Evolutionary conservation across 2,888 invertebrate genomes (phyloP).

Genomic region (Cantharis nigra): DNA sequence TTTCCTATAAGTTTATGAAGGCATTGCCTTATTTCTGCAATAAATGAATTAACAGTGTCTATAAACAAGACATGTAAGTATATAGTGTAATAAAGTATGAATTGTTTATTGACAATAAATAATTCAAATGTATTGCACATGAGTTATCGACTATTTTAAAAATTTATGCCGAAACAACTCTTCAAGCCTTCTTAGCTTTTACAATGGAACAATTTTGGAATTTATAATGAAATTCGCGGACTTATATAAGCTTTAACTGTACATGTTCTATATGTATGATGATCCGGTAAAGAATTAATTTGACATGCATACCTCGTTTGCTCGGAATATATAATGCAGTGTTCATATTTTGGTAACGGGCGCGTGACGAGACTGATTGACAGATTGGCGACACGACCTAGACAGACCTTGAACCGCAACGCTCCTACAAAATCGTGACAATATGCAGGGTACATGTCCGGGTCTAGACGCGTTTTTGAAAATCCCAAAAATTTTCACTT

Average conservation of each 20-base stretch:
- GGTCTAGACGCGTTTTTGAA: conserved; percentile 22
- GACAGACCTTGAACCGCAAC: conserved; percentile 40
- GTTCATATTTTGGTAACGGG: conserved; percentile 37
- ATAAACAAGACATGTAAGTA: not conserved
- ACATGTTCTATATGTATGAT: not conserved
- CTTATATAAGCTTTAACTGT: not conserved
- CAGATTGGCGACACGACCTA: conserved; percentile 41
- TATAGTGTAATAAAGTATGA: conserved; percentile 1
- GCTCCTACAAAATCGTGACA: conserved; percentile 32
- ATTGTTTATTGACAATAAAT: not conserved
- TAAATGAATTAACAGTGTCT: not conserved
- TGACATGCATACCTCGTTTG: conserved; percentile 33
- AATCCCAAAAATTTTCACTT: conserved; percentile 7
- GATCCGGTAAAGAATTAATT: conserved; percentile 6
- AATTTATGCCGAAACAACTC: conserved; percentile 3
- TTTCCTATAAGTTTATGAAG: not conserved
- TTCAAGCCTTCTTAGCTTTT: not conserved
- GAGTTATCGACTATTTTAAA: conserved; percentile 2
- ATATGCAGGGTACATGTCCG: conserved; percentile 31
- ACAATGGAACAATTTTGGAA: conserved; percentile 1
- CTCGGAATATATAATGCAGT: conserved; percentile 36
- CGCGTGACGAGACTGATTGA: conserved; percentile 38
- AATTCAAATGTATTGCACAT: not conserved
- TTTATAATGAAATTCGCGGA: not conserved
- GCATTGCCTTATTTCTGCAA: not conserved